Base-by-base conservation (phyloP, 2,888 invertebrate genomes). In the Eremobia ochroleuca region DNA sequence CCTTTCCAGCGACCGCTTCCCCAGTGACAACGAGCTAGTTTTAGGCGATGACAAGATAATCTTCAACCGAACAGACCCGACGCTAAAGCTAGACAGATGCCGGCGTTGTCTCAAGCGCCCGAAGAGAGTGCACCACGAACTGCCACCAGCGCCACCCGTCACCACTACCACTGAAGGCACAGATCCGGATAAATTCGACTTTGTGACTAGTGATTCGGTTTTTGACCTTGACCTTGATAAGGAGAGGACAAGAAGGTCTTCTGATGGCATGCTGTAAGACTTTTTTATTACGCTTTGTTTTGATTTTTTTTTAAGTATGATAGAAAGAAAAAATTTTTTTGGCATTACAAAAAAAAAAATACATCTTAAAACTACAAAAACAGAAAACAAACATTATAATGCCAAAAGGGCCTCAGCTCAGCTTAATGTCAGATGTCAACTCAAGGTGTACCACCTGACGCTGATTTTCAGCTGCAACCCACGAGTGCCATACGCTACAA, bases 11-110 rank as follows among this genome's bases (percentile, higher is more conserved):
- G 97, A 97, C 55, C 96, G 91, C 34, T 97, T 94, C 88, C 96
- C 97, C 6, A 94, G 97, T 8, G 97, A 97, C 59, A 96, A 97
- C 0, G 98, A 98, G 90, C 95, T 98, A 52, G 97, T 98, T 89
- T 95, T 98, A 84, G 98, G 98, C 0, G 98, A 98, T 90, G 97
- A 97, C 0, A 96, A 92, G 40, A 91, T 95, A 0, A 78, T 91
- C 21, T 93, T 87, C 86, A 89, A 93, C 77, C 85, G 75, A 3
- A 83, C 49, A 1, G 93, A 94, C 37, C 83, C 88, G 0, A 85
- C 80, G 0, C 80, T 94, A 11, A 83, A 85, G 18, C 77, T 81
- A 4, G 86, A 89, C 0, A 81, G 88, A 2, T 96, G 96, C 81
- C 83, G 81, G 2, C 90, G 89, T 0, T 96, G 95, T 66, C 84